Percentiles rank a stretch among this genome's conserved stretches.
Conservation (phyloP, 1,140 invertebrate genomes). For the Anastatus disparis region DNA sequence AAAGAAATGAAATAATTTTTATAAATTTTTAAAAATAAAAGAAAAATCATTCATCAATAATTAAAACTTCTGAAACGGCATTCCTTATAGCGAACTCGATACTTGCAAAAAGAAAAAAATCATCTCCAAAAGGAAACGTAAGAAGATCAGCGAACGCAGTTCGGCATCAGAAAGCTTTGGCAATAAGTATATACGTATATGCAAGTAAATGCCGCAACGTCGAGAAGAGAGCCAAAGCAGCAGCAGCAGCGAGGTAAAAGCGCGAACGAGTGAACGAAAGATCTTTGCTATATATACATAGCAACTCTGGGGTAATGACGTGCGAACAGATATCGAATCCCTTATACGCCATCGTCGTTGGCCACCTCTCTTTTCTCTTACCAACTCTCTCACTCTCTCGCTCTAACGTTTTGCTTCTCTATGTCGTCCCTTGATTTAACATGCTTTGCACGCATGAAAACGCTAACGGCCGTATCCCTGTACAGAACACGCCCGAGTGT, state of each 20-base stretch:
- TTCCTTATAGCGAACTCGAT: too few relatives aligned
- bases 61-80: too few relatives aligned
- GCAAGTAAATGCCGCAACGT: too few relatives aligned
- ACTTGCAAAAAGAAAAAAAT: too few relatives aligned
- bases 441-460: slow-evolving; percentile 42
- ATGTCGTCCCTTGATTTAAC: slow-evolving; percentile 39
- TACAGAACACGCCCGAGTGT: slow-evolving; percentile 13
- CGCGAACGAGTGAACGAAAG: background rate
- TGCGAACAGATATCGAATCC: slow-evolving; percentile 67
- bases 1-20: too few relatives aligned
- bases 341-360: slow-evolving; percentile 52
- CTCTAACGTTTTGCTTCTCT: slow-evolving; percentile 47
- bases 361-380: slow-evolving; percentile 40
- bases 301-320: slow-evolving; percentile 64
- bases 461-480: slow-evolving; percentile 32
- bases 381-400: slow-evolving; percentile 48
- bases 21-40: too few relatives aligned
- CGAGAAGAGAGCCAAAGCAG: background rate
- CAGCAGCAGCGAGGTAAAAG: background rate
- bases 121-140: background rate
- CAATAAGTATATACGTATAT: background rate
- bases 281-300: background rate
- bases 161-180: background rate
- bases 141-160: background rate
- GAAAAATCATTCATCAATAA: too few relatives aligned